Percentiles rank a stretch among this genome's conserved stretches.
Evolutionary conservation across 2,888 invertebrate species (phyloP).

Genomic region (Drosophila seclusa): DNA sequence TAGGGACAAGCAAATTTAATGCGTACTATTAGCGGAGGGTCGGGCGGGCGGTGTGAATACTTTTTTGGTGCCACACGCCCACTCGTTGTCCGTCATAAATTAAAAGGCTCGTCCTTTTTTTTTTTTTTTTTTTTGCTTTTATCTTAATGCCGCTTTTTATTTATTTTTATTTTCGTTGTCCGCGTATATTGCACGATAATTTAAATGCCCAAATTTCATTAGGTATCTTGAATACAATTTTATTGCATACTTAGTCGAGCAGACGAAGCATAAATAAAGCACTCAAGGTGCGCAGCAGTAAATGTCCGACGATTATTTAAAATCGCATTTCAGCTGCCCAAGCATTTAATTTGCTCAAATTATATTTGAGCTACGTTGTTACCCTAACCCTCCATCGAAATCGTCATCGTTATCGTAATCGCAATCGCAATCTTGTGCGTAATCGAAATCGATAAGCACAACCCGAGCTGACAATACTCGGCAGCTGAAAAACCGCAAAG

Average conservation of each 20-base stretch:
- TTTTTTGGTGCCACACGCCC: conserved; percentile 22
- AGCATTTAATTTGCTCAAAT: conserved; percentile 58
- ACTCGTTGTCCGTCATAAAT: conserved; percentile 63
- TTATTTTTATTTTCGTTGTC: conserved; percentile 21
- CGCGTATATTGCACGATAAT: conserved; percentile 56
- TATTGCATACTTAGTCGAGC: conserved; percentile 67
- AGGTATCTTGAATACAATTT: conserved; percentile 62
- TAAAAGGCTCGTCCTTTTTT: conserved; percentile 59
- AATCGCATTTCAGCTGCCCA: conserved; percentile 26
- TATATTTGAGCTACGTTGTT: conserved; percentile 22
- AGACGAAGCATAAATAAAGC: conserved; percentile 35
- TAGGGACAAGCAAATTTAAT: conserved; percentile 35
- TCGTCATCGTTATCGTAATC: conserved; percentile 42
- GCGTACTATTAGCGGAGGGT: background rate
- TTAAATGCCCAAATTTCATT: conserved; percentile 65
- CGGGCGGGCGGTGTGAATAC: conserved; percentile 8
- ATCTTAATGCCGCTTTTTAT: conserved; percentile 51
- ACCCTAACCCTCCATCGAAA: conserved; percentile 25
- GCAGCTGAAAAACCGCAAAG: conserved; percentile 12
- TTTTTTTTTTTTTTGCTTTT: conserved; percentile 20
- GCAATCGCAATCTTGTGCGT: conserved; percentile 44
- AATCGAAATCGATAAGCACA: conserved; percentile 39
- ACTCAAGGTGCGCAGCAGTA: conserved; percentile 22
- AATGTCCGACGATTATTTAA: conserved; percentile 58
- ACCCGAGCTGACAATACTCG: conserved; percentile 7